A percentile compares a stretch with the other conserved stretches of the same genome.
These are phyloP conservation scores for Podargus strigoides DNA, from an alignment of 2,797 vertebrate species.

Conservation along the genomic window DNA sequence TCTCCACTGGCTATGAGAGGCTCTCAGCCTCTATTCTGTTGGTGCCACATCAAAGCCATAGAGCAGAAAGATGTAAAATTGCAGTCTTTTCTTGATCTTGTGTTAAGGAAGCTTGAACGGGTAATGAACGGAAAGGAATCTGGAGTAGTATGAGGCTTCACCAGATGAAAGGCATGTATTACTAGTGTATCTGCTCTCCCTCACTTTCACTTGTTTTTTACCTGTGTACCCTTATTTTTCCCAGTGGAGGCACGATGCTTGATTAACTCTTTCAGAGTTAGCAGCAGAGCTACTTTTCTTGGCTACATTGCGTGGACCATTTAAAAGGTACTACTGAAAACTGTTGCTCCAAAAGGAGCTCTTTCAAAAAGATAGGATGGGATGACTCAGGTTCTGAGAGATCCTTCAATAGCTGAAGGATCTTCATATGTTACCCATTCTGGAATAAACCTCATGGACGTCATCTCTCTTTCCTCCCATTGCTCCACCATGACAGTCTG, in stretches of 20 bases:
- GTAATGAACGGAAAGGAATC: neutral
- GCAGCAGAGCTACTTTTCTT: neutral
- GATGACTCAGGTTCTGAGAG: neutral
- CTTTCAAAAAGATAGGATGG: neutral
- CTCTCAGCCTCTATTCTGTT: neutral
- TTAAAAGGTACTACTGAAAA: neutral
- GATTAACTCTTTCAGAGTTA: neutral
- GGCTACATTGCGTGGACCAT: neutral
- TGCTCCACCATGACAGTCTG: neutral
- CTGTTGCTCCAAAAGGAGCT: neutral
- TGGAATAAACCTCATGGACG: neutral
- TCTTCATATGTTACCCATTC: neutral
- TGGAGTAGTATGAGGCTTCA: neutral
- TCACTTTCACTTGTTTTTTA: neutral
- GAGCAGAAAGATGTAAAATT: neutral
- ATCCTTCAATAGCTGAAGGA: neutral
- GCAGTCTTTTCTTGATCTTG: neutral
- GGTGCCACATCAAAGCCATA: neutral
- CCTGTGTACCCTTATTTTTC: neutral
- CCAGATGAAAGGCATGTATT: neutral
- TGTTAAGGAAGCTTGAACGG: neutral
- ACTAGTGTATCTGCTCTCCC: neutral
- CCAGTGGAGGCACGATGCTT: neutral
- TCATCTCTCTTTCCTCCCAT: neutral
- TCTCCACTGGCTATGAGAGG: neutral